These are phyloP conservation scores for Phalanger gymnotis DNA, from an alignment of 2,797 vertebrate genomes.

Conservation along the genomic window DNA sequence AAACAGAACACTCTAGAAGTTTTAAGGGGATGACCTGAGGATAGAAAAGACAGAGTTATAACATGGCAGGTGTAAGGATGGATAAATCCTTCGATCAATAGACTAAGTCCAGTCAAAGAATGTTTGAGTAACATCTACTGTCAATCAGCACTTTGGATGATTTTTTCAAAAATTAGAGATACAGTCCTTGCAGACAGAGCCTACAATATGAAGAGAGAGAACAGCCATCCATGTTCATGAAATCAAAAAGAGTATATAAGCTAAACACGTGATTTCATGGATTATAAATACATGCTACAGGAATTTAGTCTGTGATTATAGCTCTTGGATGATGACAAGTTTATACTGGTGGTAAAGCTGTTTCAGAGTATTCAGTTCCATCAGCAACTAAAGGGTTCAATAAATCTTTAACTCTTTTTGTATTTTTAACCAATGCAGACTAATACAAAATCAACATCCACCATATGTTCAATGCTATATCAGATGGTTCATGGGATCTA, in stretches of 20 bases:
- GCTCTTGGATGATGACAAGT: neutral
- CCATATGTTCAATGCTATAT: neutral
- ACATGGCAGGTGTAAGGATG: neutral
- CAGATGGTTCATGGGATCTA: neutral
- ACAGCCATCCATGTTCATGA: neutral
- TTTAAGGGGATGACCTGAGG: neutral
- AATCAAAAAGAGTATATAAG: neutral
- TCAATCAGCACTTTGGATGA: neutral
- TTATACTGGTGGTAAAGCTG: neutral
- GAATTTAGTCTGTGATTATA: neutral
- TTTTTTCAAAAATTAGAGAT: neutral
- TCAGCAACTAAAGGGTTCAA: neutral
- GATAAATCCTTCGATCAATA: neutral
- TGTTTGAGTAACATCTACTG: neutral
- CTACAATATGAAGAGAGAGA: neutral
- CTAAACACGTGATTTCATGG: neutral
- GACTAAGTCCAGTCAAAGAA: neutral
- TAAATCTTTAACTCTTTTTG: neutral
- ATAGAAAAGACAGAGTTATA: neutral
- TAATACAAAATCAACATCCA: neutral
- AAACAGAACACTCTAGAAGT: neutral
- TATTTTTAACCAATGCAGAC: neutral
- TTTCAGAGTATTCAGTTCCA: neutral
- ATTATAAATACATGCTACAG: neutral
- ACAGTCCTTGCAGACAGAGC: neutral